phyloP scores from a whole-genome alignment of 2,113 vertebrate genomes.

The Helogale parvula region DNA sequence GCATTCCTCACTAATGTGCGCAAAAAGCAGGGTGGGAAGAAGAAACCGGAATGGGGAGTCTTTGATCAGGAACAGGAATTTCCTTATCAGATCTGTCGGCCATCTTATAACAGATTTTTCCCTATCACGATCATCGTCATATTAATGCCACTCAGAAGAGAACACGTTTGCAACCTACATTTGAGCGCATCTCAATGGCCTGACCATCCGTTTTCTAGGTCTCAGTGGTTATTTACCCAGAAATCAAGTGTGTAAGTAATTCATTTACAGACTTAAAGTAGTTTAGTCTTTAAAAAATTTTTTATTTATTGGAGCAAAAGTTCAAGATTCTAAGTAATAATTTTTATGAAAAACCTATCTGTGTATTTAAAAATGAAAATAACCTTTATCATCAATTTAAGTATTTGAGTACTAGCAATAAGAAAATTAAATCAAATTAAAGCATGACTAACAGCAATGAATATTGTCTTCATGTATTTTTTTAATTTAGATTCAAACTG shows the following conservation, averaged over 20 bases:
- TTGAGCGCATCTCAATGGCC: conserved; percentile 24
- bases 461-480: not conserved
- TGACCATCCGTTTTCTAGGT: conserved; percentile 12
- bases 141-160: conserved; percentile 14
- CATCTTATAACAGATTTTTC: no score
- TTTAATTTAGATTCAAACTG: no score
- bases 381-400: not conserved
- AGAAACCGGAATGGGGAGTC: no score
- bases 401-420: not conserved
- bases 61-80: no score
- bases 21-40: no score
- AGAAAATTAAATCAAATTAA: not conserved
- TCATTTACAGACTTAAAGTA: conserved; percentile 18
- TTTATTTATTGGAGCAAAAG: not conserved
- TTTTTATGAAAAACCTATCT: conserved; percentile 32
- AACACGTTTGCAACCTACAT: not conserved
- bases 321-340: conserved; percentile 29
- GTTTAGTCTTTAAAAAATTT: not conserved
- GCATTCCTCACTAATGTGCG: no score
- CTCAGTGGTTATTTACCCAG: conserved; percentile 15
- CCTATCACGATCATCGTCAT: not conserved
- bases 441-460: conserved; percentile 2
- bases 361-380: conserved; percentile 20
- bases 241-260: not conserved
- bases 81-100: no score